Percentiles rank a stretch among this genome's conserved stretches.
phyloP scores from a whole-genome alignment of 2,888 invertebrate genomes.

The Sympetrum striolatum region DNA sequence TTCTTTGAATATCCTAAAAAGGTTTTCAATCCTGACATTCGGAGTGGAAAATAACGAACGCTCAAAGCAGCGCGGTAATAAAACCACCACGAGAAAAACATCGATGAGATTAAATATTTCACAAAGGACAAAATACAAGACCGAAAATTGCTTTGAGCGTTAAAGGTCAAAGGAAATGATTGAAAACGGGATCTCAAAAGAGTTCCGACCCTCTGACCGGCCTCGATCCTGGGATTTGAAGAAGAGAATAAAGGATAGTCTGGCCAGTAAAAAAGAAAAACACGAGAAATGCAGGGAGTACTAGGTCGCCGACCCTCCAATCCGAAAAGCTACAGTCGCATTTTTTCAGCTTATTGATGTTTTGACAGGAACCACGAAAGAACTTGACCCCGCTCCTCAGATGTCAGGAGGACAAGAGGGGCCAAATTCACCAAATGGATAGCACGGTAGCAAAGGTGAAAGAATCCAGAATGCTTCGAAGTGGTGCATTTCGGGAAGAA shows the following conservation, averaged over 20 bases:
- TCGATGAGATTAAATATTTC: neutral
- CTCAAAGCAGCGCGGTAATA: neutral
- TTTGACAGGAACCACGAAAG: neutral
- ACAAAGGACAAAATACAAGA: neutral
- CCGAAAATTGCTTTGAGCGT: neutral
- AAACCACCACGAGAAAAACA: neutral
- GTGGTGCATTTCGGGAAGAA: neutral
- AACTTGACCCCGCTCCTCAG: neutral
- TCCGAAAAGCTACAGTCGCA: neutral
- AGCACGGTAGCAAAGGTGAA: neutral
- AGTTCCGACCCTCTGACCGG: neutral
- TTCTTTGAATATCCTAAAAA: no score
- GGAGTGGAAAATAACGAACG: neutral
- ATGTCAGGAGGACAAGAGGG: neutral
- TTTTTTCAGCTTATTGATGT: neutral
- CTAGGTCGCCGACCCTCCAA: slow-evolving; percentile 16
- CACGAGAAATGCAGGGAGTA: neutral
- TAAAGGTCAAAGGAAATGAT: neutral
- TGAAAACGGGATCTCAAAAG: neutral
- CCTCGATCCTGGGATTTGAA: neutral
- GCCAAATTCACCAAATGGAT: neutral
- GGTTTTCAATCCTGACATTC: neutral
- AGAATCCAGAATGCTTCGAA: neutral
- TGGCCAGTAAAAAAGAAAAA: neutral
- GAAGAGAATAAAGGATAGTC: neutral